Evolutionary conservation across 2,113 vertebrate genomes (phyloP).

Genomic region (Bungarus multicinctus): DNA sequence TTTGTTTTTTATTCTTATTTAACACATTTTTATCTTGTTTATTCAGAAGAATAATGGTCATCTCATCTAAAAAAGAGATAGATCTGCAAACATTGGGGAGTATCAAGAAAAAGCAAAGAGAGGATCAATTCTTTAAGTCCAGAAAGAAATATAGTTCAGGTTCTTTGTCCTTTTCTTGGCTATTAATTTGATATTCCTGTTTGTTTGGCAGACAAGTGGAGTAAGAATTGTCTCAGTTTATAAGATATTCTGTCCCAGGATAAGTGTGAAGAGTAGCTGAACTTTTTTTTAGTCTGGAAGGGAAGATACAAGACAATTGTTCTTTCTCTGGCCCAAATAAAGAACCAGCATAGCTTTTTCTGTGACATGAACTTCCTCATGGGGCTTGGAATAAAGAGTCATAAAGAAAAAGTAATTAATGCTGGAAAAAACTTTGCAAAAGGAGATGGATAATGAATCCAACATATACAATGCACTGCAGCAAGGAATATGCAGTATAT

Average conservation of each 20-base stretch:
- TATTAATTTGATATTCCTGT: not conserved
- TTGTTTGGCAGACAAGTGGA: not conserved
- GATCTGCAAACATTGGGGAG: not conserved
- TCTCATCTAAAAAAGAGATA: not conserved
- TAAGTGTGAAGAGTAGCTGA: not conserved
- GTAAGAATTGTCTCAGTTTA: not conserved
- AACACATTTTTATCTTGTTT: not conserved
- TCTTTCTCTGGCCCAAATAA: not conserved
- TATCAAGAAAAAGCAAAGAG: not conserved
- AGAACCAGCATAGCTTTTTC: not conserved
- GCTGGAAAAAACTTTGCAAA: not conserved
- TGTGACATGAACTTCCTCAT: not conserved
- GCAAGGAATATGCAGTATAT: not conserved
- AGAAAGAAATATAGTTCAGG: not conserved
- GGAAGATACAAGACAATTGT: not conserved
- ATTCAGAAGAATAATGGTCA: not conserved
- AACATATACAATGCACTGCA: not conserved
- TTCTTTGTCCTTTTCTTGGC: not conserved
- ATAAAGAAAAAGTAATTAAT: not conserved
- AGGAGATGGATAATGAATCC: not conserved
- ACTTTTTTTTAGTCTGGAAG: not conserved
- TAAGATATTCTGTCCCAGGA: not conserved
- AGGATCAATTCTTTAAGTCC: not conserved
- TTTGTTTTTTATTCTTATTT: not conserved
- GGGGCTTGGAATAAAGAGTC: not conserved